Evolutionary conservation across 2,888 invertebrate genomes (phyloP), one percentile per base, ranked within the genome.

Genomic region (Chorisops tibialis): DNA sequence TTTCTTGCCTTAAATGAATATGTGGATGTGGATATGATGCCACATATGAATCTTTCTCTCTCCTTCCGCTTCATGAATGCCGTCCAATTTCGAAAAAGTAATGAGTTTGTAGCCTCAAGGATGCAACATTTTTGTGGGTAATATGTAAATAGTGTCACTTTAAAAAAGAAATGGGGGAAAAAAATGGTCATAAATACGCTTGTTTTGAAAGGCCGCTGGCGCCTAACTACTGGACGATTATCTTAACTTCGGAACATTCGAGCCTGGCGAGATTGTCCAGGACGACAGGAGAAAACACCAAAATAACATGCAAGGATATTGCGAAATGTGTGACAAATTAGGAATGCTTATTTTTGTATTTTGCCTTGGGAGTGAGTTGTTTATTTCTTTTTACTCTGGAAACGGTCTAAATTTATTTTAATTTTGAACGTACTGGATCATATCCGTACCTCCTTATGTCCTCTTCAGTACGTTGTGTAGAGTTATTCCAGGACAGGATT

Each of bases 141-240:
- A 63, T 59, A 63, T 63, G 59, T 51, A 63, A 63, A 63, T 59
- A 59, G 59, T 63, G 63, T 63, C 63, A 63, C 59, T 63, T 63
- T 52, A 58, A 24, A 22, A 30, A 30, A 9, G 30, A 30, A 30
- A 30, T 7, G 9, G 7, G 7, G 7, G 7, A 4, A 24, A 24
- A 30, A 30, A 30, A 5, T 24, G n/a, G 12, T 41, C 41, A 39
- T 41, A 54, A 41, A 54, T 54, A 54, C n/a, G 22, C 52, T 38
- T 38, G 38, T 52, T 54, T 41, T 54, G 51, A 19, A 39, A 22
- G 41, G 54, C 54, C 54, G 41, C n/a, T 7, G 21, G 54, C 41
- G 22, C 21, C 18, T 37, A 51, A 19, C 21, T 9, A 9, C 30
- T n/a, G 22, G 24, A 24, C 54, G 41, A 54, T 54, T 54, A 54